Base-by-base conservation (phyloP, 2,888 invertebrate genomes). In the Syrista parreyssii region DNA sequence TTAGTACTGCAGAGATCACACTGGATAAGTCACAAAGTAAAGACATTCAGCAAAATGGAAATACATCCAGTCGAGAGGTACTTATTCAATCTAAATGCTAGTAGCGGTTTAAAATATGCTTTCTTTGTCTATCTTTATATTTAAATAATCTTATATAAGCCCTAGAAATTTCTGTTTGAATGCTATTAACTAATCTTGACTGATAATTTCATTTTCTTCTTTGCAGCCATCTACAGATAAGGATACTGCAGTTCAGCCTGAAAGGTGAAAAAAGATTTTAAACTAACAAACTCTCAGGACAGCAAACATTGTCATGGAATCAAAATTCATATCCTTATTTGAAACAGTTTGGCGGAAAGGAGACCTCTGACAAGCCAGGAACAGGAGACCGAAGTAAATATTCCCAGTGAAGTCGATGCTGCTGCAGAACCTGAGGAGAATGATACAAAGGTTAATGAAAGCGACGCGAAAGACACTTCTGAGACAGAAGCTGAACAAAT, bases 1-100 rank as follows among this genome's bases (percentile, higher is more conserved):
- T 86, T 84, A 92, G 93, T 79, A 92, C 91, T 82, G 92, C 92
- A 77, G 93, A 93, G 84, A 91, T 92, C 76, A 83, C 84, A 72
- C 79, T 85, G 68, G 88, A 89, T 79, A 81, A 80, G 69, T 84
- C 87, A 74, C 84, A 87, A 80, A 87, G 79, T 78, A 88, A 88
- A 76, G 88, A 86, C 55, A 83, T 87, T 78, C 89, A 89, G 83
- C 89, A 89, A 78, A 92, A 92, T 85, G 92, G 91, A 78, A 90
- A 91, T 83, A 84, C 90, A 75, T 89, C 91, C 72, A 92, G 92
- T 89, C 89, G 92, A 86, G 92, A 92, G 90, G 92, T 92, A 86
- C 80, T 77, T 74, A 74, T 75, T 68, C 23, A 34, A 11, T 2
- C n/a, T 74, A 15, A 75, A 34, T 32, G 71, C 73, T 78, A 40